Percentiles rank a stretch among this genome's conserved stretches.
Evolutionary conservation across 2,797 vertebrate species (phyloP).

Genomic region (Myotis planiceps): DNA sequence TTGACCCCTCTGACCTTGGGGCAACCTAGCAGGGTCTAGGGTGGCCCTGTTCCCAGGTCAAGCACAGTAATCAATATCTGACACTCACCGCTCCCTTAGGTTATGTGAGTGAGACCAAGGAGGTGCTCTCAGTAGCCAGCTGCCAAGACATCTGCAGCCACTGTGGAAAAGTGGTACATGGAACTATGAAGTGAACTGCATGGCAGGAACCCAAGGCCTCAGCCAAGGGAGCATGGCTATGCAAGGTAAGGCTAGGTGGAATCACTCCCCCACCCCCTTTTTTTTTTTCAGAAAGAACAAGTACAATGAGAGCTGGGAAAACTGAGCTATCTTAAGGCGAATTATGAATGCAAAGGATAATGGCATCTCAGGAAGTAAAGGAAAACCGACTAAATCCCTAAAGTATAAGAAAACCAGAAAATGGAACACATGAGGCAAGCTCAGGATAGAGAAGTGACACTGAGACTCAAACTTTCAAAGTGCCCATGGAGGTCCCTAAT

Average conservation of each 20-base stretch:
- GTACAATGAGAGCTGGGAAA: not conserved
- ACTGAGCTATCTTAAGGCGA: not conserved
- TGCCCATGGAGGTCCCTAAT: not conserved
- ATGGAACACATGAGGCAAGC: not conserved
- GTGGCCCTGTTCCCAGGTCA: not conserved
- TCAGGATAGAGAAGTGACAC: not conserved
- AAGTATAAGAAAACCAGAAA: not conserved
- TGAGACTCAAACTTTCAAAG: not conserved
- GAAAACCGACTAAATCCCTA: not conserved
- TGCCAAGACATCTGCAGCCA: not conserved
- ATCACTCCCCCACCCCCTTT: rapidly evolving
- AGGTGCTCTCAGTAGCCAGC: not conserved
- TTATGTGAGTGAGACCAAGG: not conserved
- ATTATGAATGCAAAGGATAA: not conserved
- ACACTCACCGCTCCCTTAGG: no score
- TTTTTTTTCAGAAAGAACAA: not conserved
- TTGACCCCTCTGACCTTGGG: not conserved
- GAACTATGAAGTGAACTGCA: not conserved
- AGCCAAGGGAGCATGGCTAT: no score
- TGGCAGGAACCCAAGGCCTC: rapidly evolving
- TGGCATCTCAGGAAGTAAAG: not conserved
- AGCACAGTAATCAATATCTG: not conserved
- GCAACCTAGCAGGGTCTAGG: rapidly evolving
- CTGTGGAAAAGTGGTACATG: rapidly evolving
- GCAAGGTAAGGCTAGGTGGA: not conserved